A percentile compares a stretch with the other conserved stretches of the same genome.
Conservation (phyloP, 1,140 invertebrate species). For the Lycorma delicatula region DNA sequence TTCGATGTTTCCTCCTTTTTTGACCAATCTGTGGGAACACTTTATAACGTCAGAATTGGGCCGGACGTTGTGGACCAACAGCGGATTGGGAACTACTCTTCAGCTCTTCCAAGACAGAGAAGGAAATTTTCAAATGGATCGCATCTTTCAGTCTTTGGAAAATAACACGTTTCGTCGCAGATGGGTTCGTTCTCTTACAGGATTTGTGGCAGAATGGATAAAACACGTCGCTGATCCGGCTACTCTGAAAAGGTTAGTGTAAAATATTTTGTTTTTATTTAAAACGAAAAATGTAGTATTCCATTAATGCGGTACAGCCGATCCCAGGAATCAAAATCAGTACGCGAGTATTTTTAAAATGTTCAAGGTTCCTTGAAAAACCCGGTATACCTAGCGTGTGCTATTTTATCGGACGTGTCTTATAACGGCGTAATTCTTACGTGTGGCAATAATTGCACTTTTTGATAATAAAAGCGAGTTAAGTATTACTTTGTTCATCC, state of each 20-base stretch:
- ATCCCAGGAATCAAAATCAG: no score
- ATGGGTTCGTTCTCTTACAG: constrained; percentile 65
- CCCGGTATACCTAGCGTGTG: no score
- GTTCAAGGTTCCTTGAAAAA: no score
- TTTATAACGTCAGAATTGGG: constrained; percentile 70
- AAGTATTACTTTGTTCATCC: no score
- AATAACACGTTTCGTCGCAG: constrained; percentile 63
- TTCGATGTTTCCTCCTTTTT: constrained; percentile 55
- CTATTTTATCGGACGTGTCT: no score
- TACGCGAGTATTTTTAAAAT: no score
- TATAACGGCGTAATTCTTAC: no score
- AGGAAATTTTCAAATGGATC: constrained; percentile 58
- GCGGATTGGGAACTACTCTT: constrained; percentile 55
- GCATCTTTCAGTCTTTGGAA: constrained; percentile 64
- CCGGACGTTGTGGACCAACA: constrained; percentile 58
- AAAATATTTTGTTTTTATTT: background rate
- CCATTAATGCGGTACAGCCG: no score
- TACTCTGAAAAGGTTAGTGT: constrained; percentile 59
- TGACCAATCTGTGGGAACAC: constrained; percentile 67
- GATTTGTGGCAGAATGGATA: constrained; percentile 63
- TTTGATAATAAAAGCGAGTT: no score
- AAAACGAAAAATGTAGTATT: no score
- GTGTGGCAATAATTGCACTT: no score
- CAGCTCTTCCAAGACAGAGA: constrained; percentile 46
- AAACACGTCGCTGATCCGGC: constrained; percentile 63